A percentile compares a stretch with the other conserved stretches of the same genome.
phyloP scores from a whole-genome alignment of 2,113 vertebrate genomes.

The Triplophysa siluroides region DNA sequence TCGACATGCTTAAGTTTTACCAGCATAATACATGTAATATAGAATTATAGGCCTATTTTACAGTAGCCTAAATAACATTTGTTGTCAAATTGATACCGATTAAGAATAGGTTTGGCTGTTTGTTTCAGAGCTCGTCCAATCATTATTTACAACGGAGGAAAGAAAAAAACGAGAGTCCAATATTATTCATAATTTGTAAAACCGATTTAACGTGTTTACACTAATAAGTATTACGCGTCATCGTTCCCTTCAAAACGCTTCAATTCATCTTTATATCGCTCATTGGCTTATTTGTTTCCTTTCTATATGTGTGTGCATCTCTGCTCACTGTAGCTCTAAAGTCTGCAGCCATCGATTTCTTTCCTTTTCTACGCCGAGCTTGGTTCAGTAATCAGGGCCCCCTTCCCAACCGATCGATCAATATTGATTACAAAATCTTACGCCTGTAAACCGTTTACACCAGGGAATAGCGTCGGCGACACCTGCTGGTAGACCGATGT shows the following conservation, averaged over 20 bases:
- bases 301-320: constrained; percentile 53
- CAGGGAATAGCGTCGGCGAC: constrained; percentile 70
- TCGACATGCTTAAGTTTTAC: too few relatives aligned
- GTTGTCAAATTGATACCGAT: neutral
- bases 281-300: constrained; percentile 60
- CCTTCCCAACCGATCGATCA: constrained; percentile 80
- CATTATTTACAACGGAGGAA: neutral
- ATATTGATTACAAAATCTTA: constrained; percentile 80
- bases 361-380: constrained; percentile 74
- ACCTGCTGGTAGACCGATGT: constrained; percentile 62
- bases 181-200: constrained; percentile 5
- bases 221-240: neutral
- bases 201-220: neutral
- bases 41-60: neutral
- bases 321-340: constrained; percentile 80
- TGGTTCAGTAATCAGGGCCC: constrained; percentile 82
- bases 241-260: neutral
- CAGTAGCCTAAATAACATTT: too few relatives aligned
- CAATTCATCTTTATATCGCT: constrained; percentile 21
- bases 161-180: neutral
- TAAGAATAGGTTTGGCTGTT: neutral
- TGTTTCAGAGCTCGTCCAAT: neutral
- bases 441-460: constrained; percentile 71
- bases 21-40: neutral
- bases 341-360: constrained; percentile 81